phyloP scores from a whole-genome alignment of 2,797 vertebrate species.

The Tadarida brasiliensis region DNA sequence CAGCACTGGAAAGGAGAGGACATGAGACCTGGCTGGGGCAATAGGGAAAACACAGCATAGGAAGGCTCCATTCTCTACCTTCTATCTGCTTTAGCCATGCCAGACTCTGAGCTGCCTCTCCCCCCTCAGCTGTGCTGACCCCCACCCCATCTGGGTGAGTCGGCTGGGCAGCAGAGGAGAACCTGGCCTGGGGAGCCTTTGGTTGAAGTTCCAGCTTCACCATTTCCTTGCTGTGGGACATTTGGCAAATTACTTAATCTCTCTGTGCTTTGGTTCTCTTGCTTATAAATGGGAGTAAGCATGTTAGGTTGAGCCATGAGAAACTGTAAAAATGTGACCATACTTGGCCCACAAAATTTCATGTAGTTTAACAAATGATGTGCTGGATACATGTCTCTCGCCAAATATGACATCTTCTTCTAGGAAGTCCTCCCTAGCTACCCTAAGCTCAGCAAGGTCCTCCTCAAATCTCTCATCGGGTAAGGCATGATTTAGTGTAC shows the following conservation, averaged over 20 bases:
- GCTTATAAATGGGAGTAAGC: neutral
- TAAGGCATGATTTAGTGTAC: neutral
- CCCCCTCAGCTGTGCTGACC: neutral
- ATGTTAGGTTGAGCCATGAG: neutral
- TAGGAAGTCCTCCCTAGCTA: slow-evolving; percentile 14
- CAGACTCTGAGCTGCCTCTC: neutral
- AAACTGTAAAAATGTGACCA: neutral
- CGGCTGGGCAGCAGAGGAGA: neutral
- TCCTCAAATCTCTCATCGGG: neutral
- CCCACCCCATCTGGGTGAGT: neutral
- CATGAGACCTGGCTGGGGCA: neutral
- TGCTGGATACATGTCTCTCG: neutral
- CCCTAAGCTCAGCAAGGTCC: neutral
- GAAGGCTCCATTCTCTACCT: neutral
- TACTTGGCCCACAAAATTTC: neutral
- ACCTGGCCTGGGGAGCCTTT: neutral
- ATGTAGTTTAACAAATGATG: neutral
- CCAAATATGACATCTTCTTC: neutral
- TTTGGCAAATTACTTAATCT: neutral
- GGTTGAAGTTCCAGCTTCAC: neutral
- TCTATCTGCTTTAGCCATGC: neutral
- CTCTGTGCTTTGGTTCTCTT: slow-evolving; percentile 11
- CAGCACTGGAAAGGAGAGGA: neutral
- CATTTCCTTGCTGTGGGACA: slow-evolving; percentile 28
- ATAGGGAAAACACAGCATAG: neutral